Percentiles rank a stretch among this genome's conserved stretches.
phyloP scores from a whole-genome alignment of 1,140 invertebrate species.

The Eufriesea mexicana region DNA sequence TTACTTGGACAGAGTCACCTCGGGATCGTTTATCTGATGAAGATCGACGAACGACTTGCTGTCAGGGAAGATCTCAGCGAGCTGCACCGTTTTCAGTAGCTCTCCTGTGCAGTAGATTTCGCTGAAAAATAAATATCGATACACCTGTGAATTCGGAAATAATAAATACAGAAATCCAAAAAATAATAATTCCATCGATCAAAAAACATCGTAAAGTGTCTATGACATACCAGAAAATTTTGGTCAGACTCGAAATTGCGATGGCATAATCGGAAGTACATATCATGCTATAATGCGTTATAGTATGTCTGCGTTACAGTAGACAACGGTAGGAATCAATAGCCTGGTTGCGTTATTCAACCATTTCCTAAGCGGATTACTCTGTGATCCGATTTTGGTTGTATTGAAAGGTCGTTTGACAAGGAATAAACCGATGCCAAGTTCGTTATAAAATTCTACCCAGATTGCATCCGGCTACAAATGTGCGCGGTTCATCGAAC shows the following conservation, averaged over 20 bases:
- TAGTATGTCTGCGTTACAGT: not conserved
- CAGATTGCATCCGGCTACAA: too few species aligned
- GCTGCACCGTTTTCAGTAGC: constrained; percentile 91
- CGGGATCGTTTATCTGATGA: constrained; percentile 87
- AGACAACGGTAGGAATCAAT: not conserved
- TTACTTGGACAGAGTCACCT: constrained; percentile 85
- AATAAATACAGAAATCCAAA: not conserved
- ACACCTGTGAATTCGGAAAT: not conserved
- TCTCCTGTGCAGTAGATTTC: constrained; percentile 92
- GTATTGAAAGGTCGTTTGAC: not conserved
- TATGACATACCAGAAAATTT: not conserved
- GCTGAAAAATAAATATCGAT: constrained; percentile 80
- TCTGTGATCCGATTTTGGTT: not conserved
- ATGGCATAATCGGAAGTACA: not conserved
- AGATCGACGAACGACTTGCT: constrained; percentile 97
- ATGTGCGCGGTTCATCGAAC: not conserved
- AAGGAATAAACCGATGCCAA: not conserved
- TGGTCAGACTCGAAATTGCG: too few species aligned
- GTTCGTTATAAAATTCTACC: not conserved
- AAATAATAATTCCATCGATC: not conserved
- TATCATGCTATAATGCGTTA: not conserved
- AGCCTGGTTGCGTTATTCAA: not conserved
- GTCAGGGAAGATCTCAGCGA: constrained; percentile 89
- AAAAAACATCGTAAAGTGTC: not conserved
- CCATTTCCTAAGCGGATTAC: not conserved